These are phyloP conservation scores for Eucera pruinosa DNA, from an alignment of 2,888 invertebrate species.

Conservation along the genomic window DNA sequence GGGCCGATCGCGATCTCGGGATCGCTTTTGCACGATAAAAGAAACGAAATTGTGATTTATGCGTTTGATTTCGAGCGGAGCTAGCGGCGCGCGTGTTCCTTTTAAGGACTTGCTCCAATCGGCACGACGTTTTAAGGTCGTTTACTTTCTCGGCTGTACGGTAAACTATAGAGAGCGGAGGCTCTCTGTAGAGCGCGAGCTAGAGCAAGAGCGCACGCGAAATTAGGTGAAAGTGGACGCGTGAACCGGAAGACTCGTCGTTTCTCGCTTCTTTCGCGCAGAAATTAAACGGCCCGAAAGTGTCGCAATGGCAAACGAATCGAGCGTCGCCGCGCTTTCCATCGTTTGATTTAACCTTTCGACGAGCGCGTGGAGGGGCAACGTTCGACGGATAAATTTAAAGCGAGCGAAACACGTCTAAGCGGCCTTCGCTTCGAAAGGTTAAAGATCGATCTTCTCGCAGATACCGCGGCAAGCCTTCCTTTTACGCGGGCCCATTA, in stretches of 20 bases:
- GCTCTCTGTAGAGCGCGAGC: too few species aligned
- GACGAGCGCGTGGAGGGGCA: too few species aligned
- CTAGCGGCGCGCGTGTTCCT: constrained; percentile 47
- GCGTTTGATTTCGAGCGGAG: constrained; percentile 32
- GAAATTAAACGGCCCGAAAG: too few species aligned
- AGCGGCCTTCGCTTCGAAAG: background rate
- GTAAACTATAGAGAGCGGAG: constrained; percentile 10
- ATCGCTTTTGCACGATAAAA: constrained; percentile 46
- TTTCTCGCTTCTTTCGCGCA: too few species aligned
- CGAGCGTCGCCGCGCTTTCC: too few species aligned
- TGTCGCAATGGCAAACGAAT: too few species aligned
- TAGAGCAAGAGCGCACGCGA: constrained; percentile 2
- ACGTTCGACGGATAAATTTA: constrained; percentile 7
- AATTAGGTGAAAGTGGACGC: constrained; percentile 39
- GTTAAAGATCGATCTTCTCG: constrained; percentile 13
- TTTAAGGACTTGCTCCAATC: constrained; percentile 53
- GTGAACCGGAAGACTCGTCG: background rate
- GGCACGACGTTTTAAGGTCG: constrained; percentile 44
- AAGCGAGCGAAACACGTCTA: background rate
- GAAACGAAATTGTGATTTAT: constrained; percentile 62
- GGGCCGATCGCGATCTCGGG: constrained; percentile 7
- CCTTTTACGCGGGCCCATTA: constrained; percentile 13
- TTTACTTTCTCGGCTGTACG: constrained; percentile 47
- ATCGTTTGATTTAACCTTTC: too few species aligned
- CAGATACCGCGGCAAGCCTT: constrained; percentile 4